Conservation (phyloP, 2,888 invertebrate genomes). For the Azorinus chamasolen region DNA sequence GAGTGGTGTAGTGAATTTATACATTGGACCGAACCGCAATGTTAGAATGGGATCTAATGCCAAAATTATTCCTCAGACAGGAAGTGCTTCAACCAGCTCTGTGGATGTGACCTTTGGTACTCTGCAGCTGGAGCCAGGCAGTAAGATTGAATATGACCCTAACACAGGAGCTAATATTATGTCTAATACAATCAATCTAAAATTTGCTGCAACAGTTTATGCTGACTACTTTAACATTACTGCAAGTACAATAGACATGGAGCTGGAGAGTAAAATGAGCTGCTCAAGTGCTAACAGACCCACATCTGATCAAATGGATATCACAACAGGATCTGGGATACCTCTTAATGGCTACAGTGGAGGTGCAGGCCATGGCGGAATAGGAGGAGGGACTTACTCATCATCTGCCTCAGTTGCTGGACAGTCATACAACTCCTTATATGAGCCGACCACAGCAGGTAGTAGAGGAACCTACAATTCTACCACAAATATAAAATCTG, state of each 20-base stretch:
- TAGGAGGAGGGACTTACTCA: constrained; percentile 68
- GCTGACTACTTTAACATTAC: constrained; percentile 75
- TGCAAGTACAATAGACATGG: constrained; percentile 67
- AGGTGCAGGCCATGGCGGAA: constrained; percentile 76
- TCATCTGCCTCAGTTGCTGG: constrained; percentile 46
- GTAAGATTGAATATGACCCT: constrained; percentile 68
- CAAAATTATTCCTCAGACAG: constrained; percentile 68
- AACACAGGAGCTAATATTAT: constrained; percentile 74
- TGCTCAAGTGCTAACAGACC: constrained; percentile 64
- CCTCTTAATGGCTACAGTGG: constrained; percentile 47
- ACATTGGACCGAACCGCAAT: constrained; percentile 67
- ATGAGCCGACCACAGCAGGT: constrained; percentile 69
- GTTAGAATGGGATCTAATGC: constrained; percentile 77
- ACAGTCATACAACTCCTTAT: constrained; percentile 72
- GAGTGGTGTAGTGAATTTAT: constrained; percentile 71
- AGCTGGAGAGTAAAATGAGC: constrained; percentile 71
- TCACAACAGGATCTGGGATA: constrained; percentile 53
- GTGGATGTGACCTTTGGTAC: constrained; percentile 72
- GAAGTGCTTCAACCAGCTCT: constrained; percentile 47
- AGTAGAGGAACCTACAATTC: constrained; percentile 62
- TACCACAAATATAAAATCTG: constrained; percentile 29
- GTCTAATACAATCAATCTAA: constrained; percentile 68
- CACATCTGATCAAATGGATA: constrained; percentile 66
- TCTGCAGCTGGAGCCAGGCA: constrained; percentile 77
- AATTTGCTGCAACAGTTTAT: constrained; percentile 66